Conservation (phyloP, 2,113 vertebrate genomes). For the Psilopsiagon aymara region DNA sequence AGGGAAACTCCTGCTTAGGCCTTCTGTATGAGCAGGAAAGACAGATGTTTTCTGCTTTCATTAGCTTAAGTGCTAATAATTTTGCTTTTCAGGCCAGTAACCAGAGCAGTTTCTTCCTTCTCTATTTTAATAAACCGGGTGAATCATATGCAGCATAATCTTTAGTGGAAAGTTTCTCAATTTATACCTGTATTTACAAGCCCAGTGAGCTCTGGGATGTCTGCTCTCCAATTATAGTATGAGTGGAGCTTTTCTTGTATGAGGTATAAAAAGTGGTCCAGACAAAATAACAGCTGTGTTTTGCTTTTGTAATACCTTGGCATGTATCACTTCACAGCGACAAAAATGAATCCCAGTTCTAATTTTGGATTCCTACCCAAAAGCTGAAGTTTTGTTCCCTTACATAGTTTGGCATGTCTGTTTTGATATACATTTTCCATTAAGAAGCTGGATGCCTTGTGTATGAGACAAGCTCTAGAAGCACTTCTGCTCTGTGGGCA, state of each 20-base stretch:
- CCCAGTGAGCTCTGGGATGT: not conserved
- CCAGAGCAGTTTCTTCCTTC: not conserved
- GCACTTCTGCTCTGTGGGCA: not conserved
- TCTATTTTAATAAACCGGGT: not conserved
- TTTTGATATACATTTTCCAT: not conserved
- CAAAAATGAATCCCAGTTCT: not conserved
- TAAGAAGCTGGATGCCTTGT: not conserved
- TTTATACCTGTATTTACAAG: not conserved
- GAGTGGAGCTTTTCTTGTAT: not conserved
- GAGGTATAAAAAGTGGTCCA: not conserved
- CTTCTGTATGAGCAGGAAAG: not conserved
- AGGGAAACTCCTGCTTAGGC: not conserved
- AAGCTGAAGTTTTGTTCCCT: not conserved
- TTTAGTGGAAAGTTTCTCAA: not conserved
- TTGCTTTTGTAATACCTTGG: not conserved
- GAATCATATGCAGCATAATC: not conserved
- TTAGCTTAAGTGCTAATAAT: not conserved
- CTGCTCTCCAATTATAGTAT: not conserved
- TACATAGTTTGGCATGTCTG: not conserved
- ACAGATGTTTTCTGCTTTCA: not conserved
- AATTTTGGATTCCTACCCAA: conserved; percentile 11
- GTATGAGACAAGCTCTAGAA: not conserved
- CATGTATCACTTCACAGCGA: not conserved
- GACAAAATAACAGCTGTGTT: not conserved
- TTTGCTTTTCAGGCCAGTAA: not conserved